Evolutionary conservation across 1,140 invertebrate species (phyloP).

Genomic region (Sycophila sp.): DNA sequence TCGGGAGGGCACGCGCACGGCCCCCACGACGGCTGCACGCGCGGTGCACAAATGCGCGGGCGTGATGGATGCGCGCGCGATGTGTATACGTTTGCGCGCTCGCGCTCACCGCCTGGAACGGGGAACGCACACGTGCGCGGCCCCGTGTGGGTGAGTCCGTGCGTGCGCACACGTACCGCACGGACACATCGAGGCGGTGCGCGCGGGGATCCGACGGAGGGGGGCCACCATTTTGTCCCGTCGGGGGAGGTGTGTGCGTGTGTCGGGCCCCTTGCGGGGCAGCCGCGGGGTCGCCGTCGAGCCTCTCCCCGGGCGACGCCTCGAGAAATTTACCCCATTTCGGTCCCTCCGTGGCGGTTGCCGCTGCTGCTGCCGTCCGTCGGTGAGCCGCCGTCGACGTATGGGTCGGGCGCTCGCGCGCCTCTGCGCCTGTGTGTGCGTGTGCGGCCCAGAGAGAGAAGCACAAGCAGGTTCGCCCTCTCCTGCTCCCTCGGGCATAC

Average conservation of each 20-base stretch:
- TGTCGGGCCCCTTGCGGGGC: conserved; percentile 66
- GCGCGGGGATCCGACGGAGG: conserved; percentile 52
- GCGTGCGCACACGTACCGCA: conserved; percentile 19
- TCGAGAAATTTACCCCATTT: too few relatives aligned
- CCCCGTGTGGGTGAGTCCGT: neutral
- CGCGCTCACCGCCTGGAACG: too few relatives aligned
- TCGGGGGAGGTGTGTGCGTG: conserved; percentile 68
- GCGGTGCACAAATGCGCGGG: neutral
- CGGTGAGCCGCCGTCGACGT: neutral
- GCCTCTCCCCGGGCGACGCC: too few relatives aligned
- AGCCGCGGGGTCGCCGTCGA: too few relatives aligned
- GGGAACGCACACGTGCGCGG: neutral
- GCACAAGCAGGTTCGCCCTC: conserved; percentile 15
- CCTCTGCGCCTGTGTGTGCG: neutral
- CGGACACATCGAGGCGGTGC: conserved; percentile 52
- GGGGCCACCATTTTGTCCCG: conserved; percentile 69
- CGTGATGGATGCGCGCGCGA: neutral
- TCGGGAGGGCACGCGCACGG: neutral
- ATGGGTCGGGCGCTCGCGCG: neutral
- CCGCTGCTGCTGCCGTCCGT: conserved; percentile 53
- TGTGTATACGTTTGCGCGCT: neutral
- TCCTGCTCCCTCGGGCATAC: too few relatives aligned
- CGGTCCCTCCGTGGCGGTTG: too few relatives aligned
- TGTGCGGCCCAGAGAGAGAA: neutral
- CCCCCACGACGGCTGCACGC: conserved; percentile 4